phyloP scores from a whole-genome alignment of 2,888 invertebrate species.

The Baronia brevicornis region DNA sequence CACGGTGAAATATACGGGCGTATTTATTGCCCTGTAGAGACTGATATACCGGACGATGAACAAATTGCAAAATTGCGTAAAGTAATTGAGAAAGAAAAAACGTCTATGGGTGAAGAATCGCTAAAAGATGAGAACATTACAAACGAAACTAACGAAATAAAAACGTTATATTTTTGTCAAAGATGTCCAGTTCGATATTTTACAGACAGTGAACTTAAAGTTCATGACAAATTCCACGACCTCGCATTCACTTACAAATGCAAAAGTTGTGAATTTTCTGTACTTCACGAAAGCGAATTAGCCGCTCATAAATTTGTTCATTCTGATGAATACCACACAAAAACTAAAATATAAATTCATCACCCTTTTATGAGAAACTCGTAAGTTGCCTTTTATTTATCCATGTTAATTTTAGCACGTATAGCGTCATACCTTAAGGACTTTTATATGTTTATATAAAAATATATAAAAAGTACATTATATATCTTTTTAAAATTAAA shows the following conservation, averaged over 20 bases:
- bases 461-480: no score
- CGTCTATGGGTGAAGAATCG: conserved; percentile 31
- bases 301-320: conserved; percentile 83
- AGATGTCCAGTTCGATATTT: conserved; percentile 91
- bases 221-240: conserved; percentile 83
- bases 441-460: no score
- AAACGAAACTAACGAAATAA: conserved; percentile 42
- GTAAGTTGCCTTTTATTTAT: no score
- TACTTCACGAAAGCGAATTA: conserved; percentile 81
- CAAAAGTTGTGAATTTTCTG: conserved; percentile 85
- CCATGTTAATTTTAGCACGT: no score
- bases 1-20: conserved; percentile 82
- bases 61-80: conserved; percentile 70
- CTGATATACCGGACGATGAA: conserved; percentile 79
- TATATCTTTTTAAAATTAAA: no score
- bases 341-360: conserved; percentile 83
- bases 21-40: conserved; percentile 82
- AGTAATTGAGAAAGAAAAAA: conserved; percentile 56
- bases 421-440: no score
- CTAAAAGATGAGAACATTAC: conserved; percentile 35
- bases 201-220: conserved; percentile 81
- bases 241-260: conserved; percentile 80
- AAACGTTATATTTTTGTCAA: conserved; percentile 82
- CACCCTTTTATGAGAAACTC: no score
- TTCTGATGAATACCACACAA: conserved; percentile 85